These are phyloP conservation scores for Stegodyphus mimosarum DNA, from an alignment of 1,140 invertebrate genomes.

Conservation along the genomic window DNA sequence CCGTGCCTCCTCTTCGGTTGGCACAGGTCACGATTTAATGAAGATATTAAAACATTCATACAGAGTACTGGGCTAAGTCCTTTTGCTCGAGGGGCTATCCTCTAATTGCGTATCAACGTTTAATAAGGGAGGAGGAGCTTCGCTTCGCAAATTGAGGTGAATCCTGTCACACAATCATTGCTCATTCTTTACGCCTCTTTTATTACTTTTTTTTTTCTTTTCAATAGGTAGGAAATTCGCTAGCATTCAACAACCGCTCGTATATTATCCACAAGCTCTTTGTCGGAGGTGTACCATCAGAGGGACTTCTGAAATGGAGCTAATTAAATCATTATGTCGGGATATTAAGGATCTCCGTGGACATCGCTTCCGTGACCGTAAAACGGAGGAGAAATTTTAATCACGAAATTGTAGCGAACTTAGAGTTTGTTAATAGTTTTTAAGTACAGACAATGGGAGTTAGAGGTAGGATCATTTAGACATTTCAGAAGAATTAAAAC, in stretches of 20 bases:
- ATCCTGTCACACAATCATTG: constrained; percentile 46
- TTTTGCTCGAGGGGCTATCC: constrained; percentile 23
- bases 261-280: constrained; percentile 37
- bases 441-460: no score
- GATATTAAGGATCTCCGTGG: background rate
- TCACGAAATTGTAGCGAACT: no score
- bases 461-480: no score
- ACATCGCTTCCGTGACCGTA: no score
- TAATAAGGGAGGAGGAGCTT: constrained; percentile 41
- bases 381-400: no score
- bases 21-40: constrained; percentile 49
- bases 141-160: constrained; percentile 25
- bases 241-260: background rate
- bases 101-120: constrained; percentile 37
- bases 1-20: background rate
- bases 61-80: background rate
- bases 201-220: constrained; percentile 15
- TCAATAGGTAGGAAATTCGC: background rate
- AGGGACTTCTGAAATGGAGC: background rate
- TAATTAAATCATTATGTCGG: constrained; percentile 53
- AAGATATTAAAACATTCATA: constrained; percentile 30
- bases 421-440: no score
- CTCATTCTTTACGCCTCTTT: constrained; percentile 56
- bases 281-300: constrained; percentile 3
- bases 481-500: no score